Base-by-base conservation (phyloP, 2,797 vertebrate species). In the Hippopotamyrus pictus region DNA sequence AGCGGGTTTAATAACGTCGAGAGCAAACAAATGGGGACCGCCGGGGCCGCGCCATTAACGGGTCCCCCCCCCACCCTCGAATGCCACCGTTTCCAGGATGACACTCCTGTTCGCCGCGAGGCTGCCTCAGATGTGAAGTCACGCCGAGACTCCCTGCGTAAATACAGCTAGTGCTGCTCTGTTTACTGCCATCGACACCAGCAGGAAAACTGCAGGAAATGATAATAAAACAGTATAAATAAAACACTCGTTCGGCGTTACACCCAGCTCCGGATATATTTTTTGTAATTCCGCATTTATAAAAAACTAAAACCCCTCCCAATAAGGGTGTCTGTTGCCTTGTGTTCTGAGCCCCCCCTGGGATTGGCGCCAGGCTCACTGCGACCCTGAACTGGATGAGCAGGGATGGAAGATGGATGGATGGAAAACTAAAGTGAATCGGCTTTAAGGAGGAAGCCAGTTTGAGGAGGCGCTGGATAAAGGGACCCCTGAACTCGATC, bases 1-100 rank as follows among this genome's bases (percentile, higher is more conserved):
- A 92, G 86, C 93, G 92, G 92, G 89, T 94, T 96, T 95, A 95
- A 95, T 92, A 92, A 94, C 91, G 92, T 94, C 93, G 94, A 90
- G 88, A 93, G 91, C 91, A 96, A 96, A 96, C 92, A 95, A 94
- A 96, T 93, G 22, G 89, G 94, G 93, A 93, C 89, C 90, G 92
- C 1, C 91, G 12, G 92, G 92, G 92, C 92, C 92, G 89, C 91
- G 93, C 59, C 93, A 92, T 95, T 94, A 93, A 92, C 90, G 93
- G 93, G 92, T 92, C 90, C 91, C 92, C 29, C 54, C 54, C 54
- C 53, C 54, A 7, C 19, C 6, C 54, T 2, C 2, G 91, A 92
- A 90, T 93, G 93, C 46, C 90, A 93, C 90, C 90, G 93, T 92
- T 94, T 94, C 91, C 93, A 82, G 50, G 53, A 91, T 90, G 94